A percentile compares a stretch with the other conserved stretches of the same genome.
phyloP scores from a whole-genome alignment of 2,113 vertebrate species.

The Tragelaphus scriptus region DNA sequence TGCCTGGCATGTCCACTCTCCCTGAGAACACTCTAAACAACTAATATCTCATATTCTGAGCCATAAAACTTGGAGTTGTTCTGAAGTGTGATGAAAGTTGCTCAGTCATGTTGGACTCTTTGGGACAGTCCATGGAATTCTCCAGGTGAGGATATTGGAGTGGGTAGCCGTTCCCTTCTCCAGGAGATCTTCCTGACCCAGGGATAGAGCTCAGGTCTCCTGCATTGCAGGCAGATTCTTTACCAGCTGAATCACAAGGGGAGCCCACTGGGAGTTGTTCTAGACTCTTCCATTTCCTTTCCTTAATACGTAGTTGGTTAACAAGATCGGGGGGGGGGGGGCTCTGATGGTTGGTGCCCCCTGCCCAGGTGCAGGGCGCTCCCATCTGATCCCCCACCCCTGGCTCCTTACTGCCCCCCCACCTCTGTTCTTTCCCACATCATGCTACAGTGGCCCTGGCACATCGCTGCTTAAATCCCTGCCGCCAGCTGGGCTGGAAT shows the following conservation, averaged over 20 bases:
- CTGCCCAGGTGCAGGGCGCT: too few species aligned
- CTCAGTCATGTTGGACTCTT: neutral
- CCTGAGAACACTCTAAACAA: neutral
- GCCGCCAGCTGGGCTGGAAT: neutral
- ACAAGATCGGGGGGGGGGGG: neutral
- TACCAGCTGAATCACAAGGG: neutral
- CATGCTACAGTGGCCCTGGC: neutral
- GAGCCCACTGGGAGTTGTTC: neutral
- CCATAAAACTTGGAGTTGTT: neutral
- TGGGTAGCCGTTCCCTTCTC: neutral
- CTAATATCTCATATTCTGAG: neutral
- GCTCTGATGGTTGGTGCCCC: neutral
- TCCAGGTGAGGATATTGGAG: neutral
- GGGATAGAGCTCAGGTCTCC: neutral
- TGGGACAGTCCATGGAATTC: neutral
- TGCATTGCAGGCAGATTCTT: neutral
- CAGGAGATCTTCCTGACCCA: neutral
- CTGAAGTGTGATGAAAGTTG: neutral
- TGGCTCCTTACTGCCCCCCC: neutral
- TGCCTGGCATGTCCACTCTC: neutral
- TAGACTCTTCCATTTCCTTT: neutral
- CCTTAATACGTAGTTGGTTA: neutral
- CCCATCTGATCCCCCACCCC: neutral
- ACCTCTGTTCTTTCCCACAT: neutral
- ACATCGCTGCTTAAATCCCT: neutral